phyloP scores from a whole-genome alignment of 2,888 invertebrate genomes.

The Xylota segnis region DNA sequence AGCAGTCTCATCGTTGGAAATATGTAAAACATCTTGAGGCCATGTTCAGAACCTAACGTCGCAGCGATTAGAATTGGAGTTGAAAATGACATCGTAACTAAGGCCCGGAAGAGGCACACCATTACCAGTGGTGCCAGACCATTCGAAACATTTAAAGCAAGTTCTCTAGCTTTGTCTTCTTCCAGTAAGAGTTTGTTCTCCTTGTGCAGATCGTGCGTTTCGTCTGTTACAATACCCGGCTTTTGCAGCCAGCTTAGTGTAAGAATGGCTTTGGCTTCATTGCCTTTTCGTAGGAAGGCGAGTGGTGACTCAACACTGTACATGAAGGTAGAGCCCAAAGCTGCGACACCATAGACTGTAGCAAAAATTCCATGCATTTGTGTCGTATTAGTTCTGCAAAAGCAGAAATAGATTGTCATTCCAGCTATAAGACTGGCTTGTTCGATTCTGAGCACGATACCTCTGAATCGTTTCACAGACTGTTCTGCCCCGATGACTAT shows the following conservation, averaged over 20 bases:
- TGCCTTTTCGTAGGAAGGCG: slow-evolving; percentile 77
- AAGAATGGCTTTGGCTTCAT: slow-evolving; percentile 80
- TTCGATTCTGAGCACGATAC: slow-evolving; percentile 77
- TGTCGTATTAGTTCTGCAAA: neutral
- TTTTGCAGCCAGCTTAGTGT: slow-evolving; percentile 79
- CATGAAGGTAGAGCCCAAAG: slow-evolving; percentile 68
- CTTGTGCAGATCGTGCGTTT: slow-evolving; percentile 79
- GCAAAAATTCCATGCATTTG: slow-evolving; percentile 78
- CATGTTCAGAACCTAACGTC: neutral
- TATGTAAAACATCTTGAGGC: slow-evolving; percentile 5
- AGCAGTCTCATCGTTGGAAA: slow-evolving; percentile 77
- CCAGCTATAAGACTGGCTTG: slow-evolving; percentile 78
- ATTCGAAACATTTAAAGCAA: slow-evolving; percentile 61
- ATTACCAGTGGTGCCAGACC: slow-evolving; percentile 78
- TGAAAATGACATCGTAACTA: slow-evolving; percentile 79
- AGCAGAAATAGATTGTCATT: neutral
- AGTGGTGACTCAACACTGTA: slow-evolving; percentile 81
- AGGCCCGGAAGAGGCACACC: slow-evolving; percentile 77
- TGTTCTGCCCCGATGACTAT: slow-evolving; percentile 80
- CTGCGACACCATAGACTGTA: slow-evolving; percentile 77
- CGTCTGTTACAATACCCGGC: slow-evolving; percentile 78
- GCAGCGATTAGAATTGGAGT: slow-evolving; percentile 77
- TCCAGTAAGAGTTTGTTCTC: slow-evolving; percentile 80
- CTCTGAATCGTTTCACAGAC: slow-evolving; percentile 76
- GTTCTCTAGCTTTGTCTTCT: slow-evolving; percentile 78